Evolutionary conservation across 2,797 vertebrate species (phyloP).

Genomic region (Anomalospiza imberbis): DNA sequence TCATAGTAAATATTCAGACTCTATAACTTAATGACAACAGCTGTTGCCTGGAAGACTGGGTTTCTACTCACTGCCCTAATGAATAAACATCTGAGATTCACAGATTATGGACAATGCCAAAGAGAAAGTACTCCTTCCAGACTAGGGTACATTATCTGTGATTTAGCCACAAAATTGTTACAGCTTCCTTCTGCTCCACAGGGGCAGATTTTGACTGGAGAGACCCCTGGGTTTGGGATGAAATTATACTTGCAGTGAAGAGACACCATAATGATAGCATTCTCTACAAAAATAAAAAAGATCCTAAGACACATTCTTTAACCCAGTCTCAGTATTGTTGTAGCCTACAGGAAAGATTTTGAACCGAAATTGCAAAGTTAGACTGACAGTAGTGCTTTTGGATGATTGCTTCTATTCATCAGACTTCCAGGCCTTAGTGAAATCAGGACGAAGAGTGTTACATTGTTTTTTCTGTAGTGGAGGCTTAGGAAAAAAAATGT

Average conservation of each 20-base stretch:
- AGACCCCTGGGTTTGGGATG: neutral
- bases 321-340: neutral
- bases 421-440: conserved; percentile 11
- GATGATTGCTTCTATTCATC: conserved; percentile 61
- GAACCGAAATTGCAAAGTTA: conserved; percentile 11
- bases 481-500: neutral
- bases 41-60: neutral
- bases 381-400: conserved; percentile 50
- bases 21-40: neutral
- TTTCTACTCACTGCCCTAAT: conserved; percentile 23
- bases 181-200: neutral
- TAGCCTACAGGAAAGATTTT: conserved; percentile 58
- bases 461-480: conserved; percentile 16
- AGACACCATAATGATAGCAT: neutral
- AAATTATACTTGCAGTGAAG: neutral
- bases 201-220: neutral
- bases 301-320: conserved; percentile 12
- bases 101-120: neutral
- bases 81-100: conserved; percentile 45
- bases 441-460: conserved; percentile 36
- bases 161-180: neutral
- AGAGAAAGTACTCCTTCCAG: neutral
- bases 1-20: conserved; percentile 8
- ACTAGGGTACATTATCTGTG: neutral
- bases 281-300: neutral